A percentile compares a stretch with the other conserved stretches of the same genome.
Evolutionary conservation across 2,113 vertebrate genomes (phyloP).

Genomic region (Thunnus maccoyii): DNA sequence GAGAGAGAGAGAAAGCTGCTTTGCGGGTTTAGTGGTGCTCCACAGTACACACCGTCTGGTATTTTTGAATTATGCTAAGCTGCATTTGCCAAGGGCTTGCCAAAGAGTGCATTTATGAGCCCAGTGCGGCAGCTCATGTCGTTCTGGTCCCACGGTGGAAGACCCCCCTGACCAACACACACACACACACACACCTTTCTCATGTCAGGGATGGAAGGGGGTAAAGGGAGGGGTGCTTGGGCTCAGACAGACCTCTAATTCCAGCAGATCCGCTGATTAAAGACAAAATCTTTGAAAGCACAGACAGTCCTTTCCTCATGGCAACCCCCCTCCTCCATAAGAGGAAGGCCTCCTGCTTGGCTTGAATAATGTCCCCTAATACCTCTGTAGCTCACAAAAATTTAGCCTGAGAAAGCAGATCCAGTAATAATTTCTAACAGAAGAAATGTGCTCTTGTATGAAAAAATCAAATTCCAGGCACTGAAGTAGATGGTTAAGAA

Average conservation of each 20-base stretch:
- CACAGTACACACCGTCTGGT: slow-evolving; percentile 72
- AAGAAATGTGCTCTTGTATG: neutral
- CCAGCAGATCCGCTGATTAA: slow-evolving; percentile 70
- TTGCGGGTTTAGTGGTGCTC: slow-evolving; percentile 71
- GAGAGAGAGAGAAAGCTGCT: slow-evolving; percentile 78
- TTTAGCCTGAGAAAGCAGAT: slow-evolving; percentile 8
- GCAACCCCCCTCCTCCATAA: slow-evolving; percentile 24
- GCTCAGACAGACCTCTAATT: slow-evolving; percentile 75
- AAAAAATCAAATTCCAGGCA: neutral
- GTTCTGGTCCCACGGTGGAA: slow-evolving; percentile 37
- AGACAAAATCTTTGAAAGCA: slow-evolving; percentile 72
- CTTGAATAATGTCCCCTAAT: slow-evolving; percentile 58
- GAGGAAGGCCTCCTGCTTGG: slow-evolving; percentile 44
- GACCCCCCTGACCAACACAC: slow-evolving; percentile 13
- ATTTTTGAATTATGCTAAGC: slow-evolving; percentile 82
- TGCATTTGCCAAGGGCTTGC: slow-evolving; percentile 68
- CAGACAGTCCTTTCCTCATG: slow-evolving; percentile 62
- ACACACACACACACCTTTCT: slow-evolving; percentile 47
- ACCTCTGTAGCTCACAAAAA: slow-evolving; percentile 10
- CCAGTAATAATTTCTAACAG: neutral
- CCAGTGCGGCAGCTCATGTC: slow-evolving; percentile 50
- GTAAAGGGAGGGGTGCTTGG: slow-evolving; percentile 1
- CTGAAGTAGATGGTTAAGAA: neutral
- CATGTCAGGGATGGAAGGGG: slow-evolving; percentile 42
- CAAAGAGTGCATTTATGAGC: slow-evolving; percentile 75